phyloP scores from a whole-genome alignment of 2,113 vertebrate genomes.

The Microtus richardsoni region DNA sequence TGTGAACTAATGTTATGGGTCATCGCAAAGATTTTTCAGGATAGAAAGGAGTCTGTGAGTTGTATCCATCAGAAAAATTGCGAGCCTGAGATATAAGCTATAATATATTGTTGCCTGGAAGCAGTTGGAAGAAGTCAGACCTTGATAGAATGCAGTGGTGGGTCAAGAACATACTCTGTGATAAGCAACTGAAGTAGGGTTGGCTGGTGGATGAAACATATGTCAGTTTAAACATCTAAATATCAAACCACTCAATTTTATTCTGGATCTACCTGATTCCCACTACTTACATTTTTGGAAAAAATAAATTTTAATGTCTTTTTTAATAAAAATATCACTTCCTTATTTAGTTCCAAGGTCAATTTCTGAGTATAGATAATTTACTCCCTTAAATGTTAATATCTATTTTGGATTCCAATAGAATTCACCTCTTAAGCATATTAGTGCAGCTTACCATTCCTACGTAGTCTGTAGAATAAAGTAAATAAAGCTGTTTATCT shows the following conservation, averaged over 20 bases:
- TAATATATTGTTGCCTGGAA: background rate
- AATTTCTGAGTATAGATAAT: background rate
- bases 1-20: background rate
- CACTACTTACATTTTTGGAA: background rate
- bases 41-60: background rate
- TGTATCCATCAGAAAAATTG: background rate
- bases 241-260: background rate
- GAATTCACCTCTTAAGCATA: background rate
- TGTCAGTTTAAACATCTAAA: background rate
- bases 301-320: background rate
- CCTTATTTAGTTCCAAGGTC: background rate
- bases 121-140: background rate
- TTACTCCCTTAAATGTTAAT: background rate
- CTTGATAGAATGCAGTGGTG: background rate
- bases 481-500: constrained; percentile 18
- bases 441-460: background rate
- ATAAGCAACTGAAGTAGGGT: background rate
- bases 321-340: background rate
- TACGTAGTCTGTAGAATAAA: constrained; percentile 18
- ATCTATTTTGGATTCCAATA: background rate
- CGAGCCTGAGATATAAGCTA: background rate
- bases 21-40: background rate
- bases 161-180: background rate
- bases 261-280: background rate
- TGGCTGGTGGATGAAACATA: background rate